These are phyloP conservation scores for Spilosoma lubricipeda DNA, from an alignment of 2,888 invertebrate species.

Conservation along the genomic window DNA sequence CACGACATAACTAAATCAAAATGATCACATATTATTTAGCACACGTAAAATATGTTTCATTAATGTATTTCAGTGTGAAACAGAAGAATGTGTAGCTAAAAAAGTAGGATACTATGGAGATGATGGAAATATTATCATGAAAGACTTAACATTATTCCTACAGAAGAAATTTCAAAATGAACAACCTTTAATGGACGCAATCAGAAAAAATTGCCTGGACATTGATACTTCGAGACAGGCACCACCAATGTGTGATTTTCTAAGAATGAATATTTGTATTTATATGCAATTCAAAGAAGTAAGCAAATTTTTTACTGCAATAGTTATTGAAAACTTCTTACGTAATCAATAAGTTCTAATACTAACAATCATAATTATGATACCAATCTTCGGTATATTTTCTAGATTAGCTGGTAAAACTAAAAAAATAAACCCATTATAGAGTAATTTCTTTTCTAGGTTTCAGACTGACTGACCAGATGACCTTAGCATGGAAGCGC, in stretches of 20 bases:
- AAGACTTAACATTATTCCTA: conserved; percentile 27
- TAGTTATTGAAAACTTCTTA: background rate
- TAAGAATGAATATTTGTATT: conserved; percentile 14
- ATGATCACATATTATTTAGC: no score
- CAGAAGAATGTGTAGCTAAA: conserved; percentile 51
- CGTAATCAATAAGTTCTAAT: no score
- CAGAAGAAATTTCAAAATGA: conserved; percentile 28
- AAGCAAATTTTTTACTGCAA: background rate
- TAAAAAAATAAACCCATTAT: no score
- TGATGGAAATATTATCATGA: conserved; percentile 53
- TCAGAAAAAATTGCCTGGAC: conserved; percentile 51
- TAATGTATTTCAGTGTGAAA: conserved; percentile 52
- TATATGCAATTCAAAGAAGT: background rate
- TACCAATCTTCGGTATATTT: no score
- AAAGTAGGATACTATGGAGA: conserved; percentile 46
- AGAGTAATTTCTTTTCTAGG: no score
- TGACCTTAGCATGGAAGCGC: no score
- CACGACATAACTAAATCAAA: no score
- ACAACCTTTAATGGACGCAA: conserved; percentile 28
- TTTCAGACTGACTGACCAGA: no score
- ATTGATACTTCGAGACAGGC: conserved; percentile 49
- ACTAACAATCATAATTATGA: no score
- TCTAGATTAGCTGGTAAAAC: no score
- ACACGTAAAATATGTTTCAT: no score
- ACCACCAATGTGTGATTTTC: conserved; percentile 17